Base-by-base conservation (phyloP, 2,797 vertebrate genomes). In the Cephalopachus bancanus region DNA sequence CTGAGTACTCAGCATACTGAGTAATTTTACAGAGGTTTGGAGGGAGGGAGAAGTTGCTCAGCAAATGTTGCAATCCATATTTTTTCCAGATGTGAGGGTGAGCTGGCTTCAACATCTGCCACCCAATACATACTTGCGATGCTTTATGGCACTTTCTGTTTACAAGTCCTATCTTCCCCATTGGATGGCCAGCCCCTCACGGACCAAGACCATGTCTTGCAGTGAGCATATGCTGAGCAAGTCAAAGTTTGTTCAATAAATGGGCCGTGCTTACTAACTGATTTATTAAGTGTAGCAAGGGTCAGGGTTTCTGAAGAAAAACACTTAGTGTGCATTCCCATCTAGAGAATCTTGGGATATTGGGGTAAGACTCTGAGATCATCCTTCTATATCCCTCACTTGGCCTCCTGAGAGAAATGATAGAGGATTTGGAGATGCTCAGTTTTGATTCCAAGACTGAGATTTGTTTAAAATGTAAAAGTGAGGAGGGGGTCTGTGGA, bases 11-110 rank as follows among this genome's bases (percentile, higher is more conserved):
- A 10, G 80, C 78, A 79, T 72, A 57, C 74, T 92, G 57, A 83
- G 57, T 62, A 33, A 57, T 96, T 95, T 90, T 55, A 76, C 80
- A 96, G 96, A 92, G 49, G 37, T 59, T 93, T 79, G 0, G 24
- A 57, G 30, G 72, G 37, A 44, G 44, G 44, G 44, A 94, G 83
- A 89, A 30, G 24, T 86, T 81, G 44, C 84, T 95, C 84, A 94
- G 87, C 96, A 90, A 89, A 91, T 94, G 87, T 94, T 83, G 80
- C 83, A 93, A 94, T 95, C 20, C 94, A 83, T 97, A 95, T 96
- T 95, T 93, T 95, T 97, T 97, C 96, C 97, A 97, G 97, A 97
- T 97, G 96, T 96, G 95, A 97, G 80, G 10, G 83, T 92, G 49
- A 96, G 81, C 95, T 96, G 89, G 83, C 96, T 96, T 80, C 84